A percentile compares a stretch with the other conserved stretches of the same genome.
These are phyloP conservation scores for Lordiphosa stackelbergi DNA, from an alignment of 1,140 invertebrate genomes.

Conservation along the genomic window DNA sequence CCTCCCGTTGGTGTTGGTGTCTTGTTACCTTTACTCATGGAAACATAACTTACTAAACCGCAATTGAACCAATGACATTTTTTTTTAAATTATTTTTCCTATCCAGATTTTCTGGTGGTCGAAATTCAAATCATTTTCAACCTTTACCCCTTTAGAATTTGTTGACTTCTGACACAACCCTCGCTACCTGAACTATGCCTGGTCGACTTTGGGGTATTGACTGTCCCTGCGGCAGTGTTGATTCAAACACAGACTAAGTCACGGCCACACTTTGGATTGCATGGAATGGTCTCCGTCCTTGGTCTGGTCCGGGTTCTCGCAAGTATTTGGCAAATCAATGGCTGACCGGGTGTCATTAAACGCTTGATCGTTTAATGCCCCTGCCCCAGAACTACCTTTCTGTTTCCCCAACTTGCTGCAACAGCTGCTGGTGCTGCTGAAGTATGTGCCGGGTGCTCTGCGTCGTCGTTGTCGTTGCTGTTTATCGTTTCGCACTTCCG, in stretches of 20 bases:
- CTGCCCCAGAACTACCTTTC: conserved; percentile 13
- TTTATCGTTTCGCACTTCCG: conserved; percentile 75
- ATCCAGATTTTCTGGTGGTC: no score
- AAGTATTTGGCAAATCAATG: conserved; percentile 72
- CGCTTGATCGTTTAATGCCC: conserved; percentile 71
- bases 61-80: no score
- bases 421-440: conserved; percentile 24
- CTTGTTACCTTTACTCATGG: no score
- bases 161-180: conserved; percentile 14
- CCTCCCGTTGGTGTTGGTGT: no score
- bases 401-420: conserved; percentile 13
- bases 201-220: conserved; percentile 51
- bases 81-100: no score
- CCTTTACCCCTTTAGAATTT: neutral
- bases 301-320: conserved; percentile 25
- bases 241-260: conserved; percentile 49
- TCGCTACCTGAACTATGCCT: conserved; percentile 42
- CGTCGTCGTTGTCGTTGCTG: conserved; percentile 41
- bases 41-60: no score
- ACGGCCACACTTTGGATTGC: conserved; percentile 20
- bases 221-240: conserved; percentile 66
- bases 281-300: neutral
- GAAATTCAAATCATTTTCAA: no score
- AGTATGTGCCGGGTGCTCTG: conserved; percentile 41
- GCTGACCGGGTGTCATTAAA: conserved; percentile 72